Base-by-base conservation (phyloP, 2,113 vertebrate species). In the Saguinus midas region DNA sequence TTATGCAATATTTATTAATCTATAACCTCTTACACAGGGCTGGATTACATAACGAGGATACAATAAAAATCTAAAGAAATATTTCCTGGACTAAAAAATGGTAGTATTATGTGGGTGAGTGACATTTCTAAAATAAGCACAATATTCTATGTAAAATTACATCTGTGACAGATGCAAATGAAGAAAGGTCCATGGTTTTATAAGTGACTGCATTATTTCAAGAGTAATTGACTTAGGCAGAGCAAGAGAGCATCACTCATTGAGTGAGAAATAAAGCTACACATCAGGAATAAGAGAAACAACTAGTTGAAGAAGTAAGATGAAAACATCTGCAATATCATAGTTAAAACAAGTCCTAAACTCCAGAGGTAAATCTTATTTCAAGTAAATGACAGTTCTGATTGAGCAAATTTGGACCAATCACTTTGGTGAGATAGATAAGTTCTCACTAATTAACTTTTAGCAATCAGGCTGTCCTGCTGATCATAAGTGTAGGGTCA, bases 161-260 rank as follows among this genome's bases (percentile, higher is more conserved):
- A 37, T 61, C 55, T 29, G 12, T 61, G 25, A 57, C 5, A 58
- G 75, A 76, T 32, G 16, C 32, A 61, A 94, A 79, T 18, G 12
- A 8, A 76, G 61, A 79, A 76, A 48, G 4, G 2, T 58, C 78
- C 43, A 35, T 52, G 13, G 2, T 32, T 11, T 16, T 40, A 0
- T 48, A 73, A 84, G 4, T 61, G 6, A 43, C n/a, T 25, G 25
- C 3, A 37, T 48, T 48, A 78, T 72, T 82, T 43, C 18, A 37
- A 91, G 35, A 13, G 78, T 70, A 10, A 23, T 7, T 78, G 68
- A 82, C 18, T 9, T 35, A 32, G 8, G 18, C 40, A 87, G 18
- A 23, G 40, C 18, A 80, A 40, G 20, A 43, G 0, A 8, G 7
- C 1, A 32, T 50, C 13, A 3, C 3, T 70, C 45, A 75, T 1